Percentiles rank a stretch among this genome's conserved stretches.
These are phyloP conservation scores for Darevskia mixta DNA, from an alignment of 2,797 vertebrate species.

Conservation along the genomic window DNA sequence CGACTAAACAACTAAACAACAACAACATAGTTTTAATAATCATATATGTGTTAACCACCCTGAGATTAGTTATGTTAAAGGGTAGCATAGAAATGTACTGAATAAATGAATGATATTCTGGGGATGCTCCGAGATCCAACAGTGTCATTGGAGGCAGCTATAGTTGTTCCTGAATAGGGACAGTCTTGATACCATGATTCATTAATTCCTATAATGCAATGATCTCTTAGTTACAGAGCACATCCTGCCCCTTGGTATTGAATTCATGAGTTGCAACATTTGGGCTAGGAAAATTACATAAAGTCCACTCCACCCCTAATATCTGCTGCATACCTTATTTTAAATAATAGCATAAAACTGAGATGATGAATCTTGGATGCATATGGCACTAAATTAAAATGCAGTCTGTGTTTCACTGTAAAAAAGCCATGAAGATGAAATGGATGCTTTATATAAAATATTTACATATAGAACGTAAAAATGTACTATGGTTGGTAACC, in stretches of 20 bases:
- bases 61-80: too few species aligned
- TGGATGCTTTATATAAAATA: constrained; percentile 81
- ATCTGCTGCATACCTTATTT: constrained; percentile 7
- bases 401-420: constrained; percentile 68
- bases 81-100: too few species aligned
- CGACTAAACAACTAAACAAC: too few species aligned
- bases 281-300: not conserved
- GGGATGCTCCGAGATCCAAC: too few species aligned
- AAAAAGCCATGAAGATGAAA: constrained; percentile 74
- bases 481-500: constrained; percentile 80
- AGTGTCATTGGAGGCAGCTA: too few species aligned
- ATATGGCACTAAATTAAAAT: constrained; percentile 77
- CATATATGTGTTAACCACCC: too few species aligned
- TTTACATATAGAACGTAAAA: constrained; percentile 80
- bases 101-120: too few species aligned
- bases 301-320: not conserved
- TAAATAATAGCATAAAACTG: constrained; percentile 57
- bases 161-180: too few species aligned
- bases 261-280: constrained; percentile 7
- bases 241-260: constrained; percentile 2
- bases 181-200: too few species aligned
- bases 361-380: constrained; percentile 55
- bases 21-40: too few species aligned
- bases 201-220: not conserved
- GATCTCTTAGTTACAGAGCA: constrained; percentile 1